A percentile compares a stretch with the other conserved stretches of the same genome.
These are phyloP conservation scores for Macropodus opercularis DNA, from an alignment of 2,797 vertebrate species.

Conservation along the genomic window DNA sequence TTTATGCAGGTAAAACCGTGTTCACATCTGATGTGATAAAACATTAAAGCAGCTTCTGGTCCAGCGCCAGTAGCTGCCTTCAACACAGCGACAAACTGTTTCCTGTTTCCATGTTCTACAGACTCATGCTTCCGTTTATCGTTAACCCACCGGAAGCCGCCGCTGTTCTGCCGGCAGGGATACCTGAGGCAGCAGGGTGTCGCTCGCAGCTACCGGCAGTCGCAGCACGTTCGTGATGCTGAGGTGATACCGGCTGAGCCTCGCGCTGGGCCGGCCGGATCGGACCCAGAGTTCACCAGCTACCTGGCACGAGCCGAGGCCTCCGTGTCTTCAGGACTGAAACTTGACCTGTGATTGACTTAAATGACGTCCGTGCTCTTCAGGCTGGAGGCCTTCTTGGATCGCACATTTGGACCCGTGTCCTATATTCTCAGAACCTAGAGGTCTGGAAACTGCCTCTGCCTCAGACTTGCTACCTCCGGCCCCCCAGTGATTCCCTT, in stretches of 20 bases:
- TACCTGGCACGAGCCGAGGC: constrained; percentile 63
- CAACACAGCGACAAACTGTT: too few species aligned
- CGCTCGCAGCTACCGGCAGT: constrained; percentile 61
- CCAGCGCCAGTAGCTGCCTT: too few species aligned
- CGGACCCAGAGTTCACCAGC: constrained; percentile 47
- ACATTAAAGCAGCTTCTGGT: too few species aligned
- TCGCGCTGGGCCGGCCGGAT: neutral
- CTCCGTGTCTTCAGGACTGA: constrained; percentile 79
- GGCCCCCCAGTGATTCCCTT: neutral
- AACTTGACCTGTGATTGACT: constrained; percentile 81
- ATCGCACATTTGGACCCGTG: neutral
- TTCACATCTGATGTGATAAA: neutral
- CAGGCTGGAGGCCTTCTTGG: neutral
- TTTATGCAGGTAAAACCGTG: constrained; percentile 88
- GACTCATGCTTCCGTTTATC: constrained; percentile 92
- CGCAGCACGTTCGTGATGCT: constrained; percentile 60
- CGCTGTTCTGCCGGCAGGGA: constrained; percentile 89
- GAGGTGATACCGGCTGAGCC: constrained; percentile 52
- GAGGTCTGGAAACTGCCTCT: neutral
- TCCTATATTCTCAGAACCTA: neutral
- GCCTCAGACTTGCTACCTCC: constrained; percentile 60
- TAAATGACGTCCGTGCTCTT: constrained; percentile 21
- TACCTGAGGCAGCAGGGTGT: constrained; percentile 87
- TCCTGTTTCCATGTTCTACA: constrained; percentile 50
- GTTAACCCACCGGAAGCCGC: constrained; percentile 87